Conservation (phyloP, 1,140 invertebrate genomes). For the Zaprionus davidi region DNA sequence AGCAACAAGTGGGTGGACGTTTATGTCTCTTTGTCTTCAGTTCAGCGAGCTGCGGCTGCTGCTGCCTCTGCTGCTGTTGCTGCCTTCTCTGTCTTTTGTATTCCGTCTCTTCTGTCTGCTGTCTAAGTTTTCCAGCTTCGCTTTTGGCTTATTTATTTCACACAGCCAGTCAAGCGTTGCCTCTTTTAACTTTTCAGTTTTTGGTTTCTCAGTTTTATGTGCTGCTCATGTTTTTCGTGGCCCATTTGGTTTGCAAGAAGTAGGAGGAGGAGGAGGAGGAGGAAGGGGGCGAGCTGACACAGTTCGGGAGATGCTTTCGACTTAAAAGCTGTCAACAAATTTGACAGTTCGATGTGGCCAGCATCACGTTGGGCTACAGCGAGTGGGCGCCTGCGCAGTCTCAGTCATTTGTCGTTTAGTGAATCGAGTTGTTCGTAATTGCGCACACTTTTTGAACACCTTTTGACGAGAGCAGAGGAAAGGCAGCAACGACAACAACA, state of each 20-base stretch:
- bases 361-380: conserved; percentile 5
- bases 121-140: conserved; percentile 48
- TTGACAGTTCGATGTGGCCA: conserved; percentile 61
- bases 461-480: conserved; percentile 7
- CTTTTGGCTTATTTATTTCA: conserved; percentile 56
- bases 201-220: conserved; percentile 45
- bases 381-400: conserved; percentile 48
- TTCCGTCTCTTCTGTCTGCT: conserved; percentile 3
- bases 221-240: conserved; percentile 51
- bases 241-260: conserved; percentile 13
- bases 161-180: conserved; percentile 42
- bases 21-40: conserved; percentile 79
- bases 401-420: conserved; percentile 73
- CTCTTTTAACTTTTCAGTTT: conserved; percentile 33
- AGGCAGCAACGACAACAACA: not conserved
- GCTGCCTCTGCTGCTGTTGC: not conserved
- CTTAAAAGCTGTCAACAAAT: conserved; percentile 70
- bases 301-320: conserved; percentile 64
- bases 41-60: not conserved
- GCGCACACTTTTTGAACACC: conserved; percentile 40
- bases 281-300: conserved; percentile 23
- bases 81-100: not conserved
- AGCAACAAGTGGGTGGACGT: conserved; percentile 76
- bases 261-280: not conserved
- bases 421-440: conserved; percentile 72